phyloP scores from a whole-genome alignment of 2,113 vertebrate species.

The Esox niger region DNA sequence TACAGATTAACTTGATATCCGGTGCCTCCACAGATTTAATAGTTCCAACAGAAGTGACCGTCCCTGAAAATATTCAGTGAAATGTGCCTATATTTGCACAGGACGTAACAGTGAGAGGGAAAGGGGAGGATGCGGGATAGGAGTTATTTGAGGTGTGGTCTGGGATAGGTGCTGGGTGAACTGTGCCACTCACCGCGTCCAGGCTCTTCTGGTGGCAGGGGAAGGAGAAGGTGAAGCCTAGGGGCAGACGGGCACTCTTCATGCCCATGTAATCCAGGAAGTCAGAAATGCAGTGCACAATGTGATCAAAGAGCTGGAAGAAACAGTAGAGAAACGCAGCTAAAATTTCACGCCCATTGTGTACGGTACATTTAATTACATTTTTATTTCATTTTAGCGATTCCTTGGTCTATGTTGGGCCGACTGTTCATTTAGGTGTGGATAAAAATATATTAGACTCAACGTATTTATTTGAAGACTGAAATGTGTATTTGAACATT shows the following conservation, averaged over 20 bases:
- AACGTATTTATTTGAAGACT: too few relatives aligned
- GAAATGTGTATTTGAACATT: too few relatives aligned
- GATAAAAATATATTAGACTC: too few relatives aligned
- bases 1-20: too few relatives aligned
- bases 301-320: conserved; percentile 94
- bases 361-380: too few relatives aligned
- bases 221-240: conserved; percentile 98
- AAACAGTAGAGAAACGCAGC: conserved; percentile 17
- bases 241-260: conserved; percentile 91
- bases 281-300: conserved; percentile 96
- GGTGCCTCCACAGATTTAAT: too few relatives aligned
- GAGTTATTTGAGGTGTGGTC: neutral
- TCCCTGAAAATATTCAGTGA: neutral
- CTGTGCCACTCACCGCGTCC: conserved; percentile 87
- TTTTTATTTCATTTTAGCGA: too few relatives aligned
- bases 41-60: too few relatives aligned
- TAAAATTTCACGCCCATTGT: too few relatives aligned
- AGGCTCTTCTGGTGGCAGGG: conserved; percentile 93
- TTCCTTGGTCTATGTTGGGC: too few relatives aligned
- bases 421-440: too few relatives aligned
- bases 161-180: neutral
- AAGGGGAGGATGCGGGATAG: neutral
- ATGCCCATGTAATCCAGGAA: conserved; percentile 99
- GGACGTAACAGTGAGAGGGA: neutral
- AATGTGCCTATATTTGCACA: too few relatives aligned